phyloP scores from a whole-genome alignment of 2,797 vertebrate genomes.

The Bufotes viridis region DNA sequence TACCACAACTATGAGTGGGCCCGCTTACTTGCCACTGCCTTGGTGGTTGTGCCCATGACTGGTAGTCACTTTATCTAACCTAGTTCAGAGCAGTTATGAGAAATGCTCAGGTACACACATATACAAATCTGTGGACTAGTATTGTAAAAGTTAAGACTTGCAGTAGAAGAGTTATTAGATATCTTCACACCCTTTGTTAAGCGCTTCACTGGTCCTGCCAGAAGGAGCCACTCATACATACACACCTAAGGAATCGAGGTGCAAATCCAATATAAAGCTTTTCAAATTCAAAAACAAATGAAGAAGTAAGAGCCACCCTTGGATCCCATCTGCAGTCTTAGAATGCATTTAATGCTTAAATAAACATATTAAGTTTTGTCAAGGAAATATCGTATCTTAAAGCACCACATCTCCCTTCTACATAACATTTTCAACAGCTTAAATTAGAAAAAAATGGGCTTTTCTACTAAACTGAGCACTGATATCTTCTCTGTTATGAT shows the following conservation, averaged over 20 bases:
- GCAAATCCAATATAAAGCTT: slow-evolving; percentile 38
- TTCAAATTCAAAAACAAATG: slow-evolving; percentile 32
- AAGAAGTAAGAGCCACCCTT: slow-evolving; percentile 24
- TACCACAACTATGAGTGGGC: too few species aligned
- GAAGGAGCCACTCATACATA: slow-evolving; percentile 16
- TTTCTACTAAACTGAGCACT: not conserved
- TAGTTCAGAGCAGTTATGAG: not conserved
- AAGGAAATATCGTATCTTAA: not conserved
- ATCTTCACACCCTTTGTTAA: slow-evolving; percentile 35
- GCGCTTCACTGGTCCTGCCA: not conserved
- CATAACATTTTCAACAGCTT: not conserved
- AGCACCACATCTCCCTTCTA: not conserved
- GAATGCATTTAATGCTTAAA: not conserved
- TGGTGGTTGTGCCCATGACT: not conserved
- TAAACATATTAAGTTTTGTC: slow-evolving; percentile 10
- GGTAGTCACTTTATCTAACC: not conserved
- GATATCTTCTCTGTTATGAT: not conserved
- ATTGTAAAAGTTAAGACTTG: not conserved
- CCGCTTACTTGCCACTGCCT: too few species aligned
- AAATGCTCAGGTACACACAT: not conserved
- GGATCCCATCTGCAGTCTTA: not conserved
- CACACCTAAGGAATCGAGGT: slow-evolving; percentile 5
- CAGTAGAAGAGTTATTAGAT: not conserved
- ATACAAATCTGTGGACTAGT: not conserved
- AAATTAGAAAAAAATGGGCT: not conserved